phyloP scores from a whole-genome alignment of 1,140 invertebrate genomes.

The Planococcus citri region DNA sequence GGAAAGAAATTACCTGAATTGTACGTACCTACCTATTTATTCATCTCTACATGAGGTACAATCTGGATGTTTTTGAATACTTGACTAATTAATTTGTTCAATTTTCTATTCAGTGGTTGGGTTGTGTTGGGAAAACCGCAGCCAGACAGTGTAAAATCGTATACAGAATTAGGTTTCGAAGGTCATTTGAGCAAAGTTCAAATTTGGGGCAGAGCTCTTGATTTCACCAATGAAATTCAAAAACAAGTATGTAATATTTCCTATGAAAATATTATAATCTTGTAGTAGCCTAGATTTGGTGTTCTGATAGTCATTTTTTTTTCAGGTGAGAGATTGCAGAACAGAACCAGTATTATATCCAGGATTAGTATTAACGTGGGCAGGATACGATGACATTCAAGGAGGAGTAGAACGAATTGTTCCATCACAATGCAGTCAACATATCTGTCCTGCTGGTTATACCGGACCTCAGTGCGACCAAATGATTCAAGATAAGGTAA shows the following conservation, averaged over 20 bases:
- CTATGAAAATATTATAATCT: not conserved
- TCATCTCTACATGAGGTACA: too few species aligned
- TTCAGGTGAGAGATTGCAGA: conserved; percentile 58
- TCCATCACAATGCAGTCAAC: conserved; percentile 80
- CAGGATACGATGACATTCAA: conserved; percentile 74
- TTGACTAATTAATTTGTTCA: conserved; percentile 17
- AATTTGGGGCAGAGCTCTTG: conserved; percentile 80
- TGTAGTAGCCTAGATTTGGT: not conserved
- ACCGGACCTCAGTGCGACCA: conserved; percentile 70
- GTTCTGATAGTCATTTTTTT: too few species aligned
- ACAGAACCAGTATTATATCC: conserved; percentile 80
- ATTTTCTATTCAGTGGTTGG: conserved; percentile 56
- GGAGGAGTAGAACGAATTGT: conserved; percentile 85
- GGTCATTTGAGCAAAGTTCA: conserved; percentile 89
- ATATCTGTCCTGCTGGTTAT: conserved; percentile 72
- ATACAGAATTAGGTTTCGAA: conserved; percentile 80
- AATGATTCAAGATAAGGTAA: conserved; percentile 64
- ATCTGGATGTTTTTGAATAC: not conserved
- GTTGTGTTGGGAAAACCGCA: conserved; percentile 80
- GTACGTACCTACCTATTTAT: conserved; percentile 41
- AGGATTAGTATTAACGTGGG: conserved; percentile 77
- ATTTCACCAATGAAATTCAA: conserved; percentile 85
- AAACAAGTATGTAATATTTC: conserved; percentile 53
- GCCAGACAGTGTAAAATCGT: conserved; percentile 55
- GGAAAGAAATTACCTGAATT: conserved; percentile 62